Evolutionary conservation across 1,140 invertebrate genomes (phyloP).

Genomic region (Artemia franciscana): DNA sequence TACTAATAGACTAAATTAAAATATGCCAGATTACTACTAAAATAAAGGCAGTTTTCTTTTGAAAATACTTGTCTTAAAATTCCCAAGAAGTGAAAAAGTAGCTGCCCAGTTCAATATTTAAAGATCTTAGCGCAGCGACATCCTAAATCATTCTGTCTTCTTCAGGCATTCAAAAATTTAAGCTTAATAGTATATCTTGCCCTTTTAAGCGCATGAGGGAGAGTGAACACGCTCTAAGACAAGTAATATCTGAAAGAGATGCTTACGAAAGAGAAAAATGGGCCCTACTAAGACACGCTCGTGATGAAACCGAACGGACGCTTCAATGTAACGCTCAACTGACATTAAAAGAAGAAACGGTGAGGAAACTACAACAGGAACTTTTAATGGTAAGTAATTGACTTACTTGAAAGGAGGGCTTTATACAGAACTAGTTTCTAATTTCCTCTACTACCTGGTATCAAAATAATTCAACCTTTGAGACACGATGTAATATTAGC

Average conservation of each 20-base stretch:
- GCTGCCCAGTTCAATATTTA: slow-evolving; percentile 4
- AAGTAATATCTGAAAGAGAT: slow-evolving; percentile 47
- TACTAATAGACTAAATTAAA: no score
- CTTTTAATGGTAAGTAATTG: slow-evolving; percentile 39
- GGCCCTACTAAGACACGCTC: slow-evolving; percentile 57
- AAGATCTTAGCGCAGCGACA: neutral
- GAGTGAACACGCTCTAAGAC: slow-evolving; percentile 40
- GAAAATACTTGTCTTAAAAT: no score
- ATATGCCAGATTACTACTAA: no score
- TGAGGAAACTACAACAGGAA: slow-evolving; percentile 57
- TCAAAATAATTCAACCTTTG: no score
- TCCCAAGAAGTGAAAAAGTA: slow-evolving; percentile 2
- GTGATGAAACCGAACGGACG: slow-evolving; percentile 67
- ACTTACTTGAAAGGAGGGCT: no score
- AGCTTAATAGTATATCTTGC: no score
- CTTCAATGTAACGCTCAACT: slow-evolving; percentile 60
- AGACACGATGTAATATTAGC: no score
- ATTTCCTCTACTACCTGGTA: no score
- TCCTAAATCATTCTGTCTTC: no score
- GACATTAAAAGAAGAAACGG: slow-evolving; percentile 54
- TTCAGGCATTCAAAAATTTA: neutral
- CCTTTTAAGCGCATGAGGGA: slow-evolving; percentile 39
- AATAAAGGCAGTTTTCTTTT: no score
- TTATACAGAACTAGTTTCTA: no score
- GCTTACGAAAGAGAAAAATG: slow-evolving; percentile 67